These are phyloP conservation scores for Rhyacichthys aspro DNA, from an alignment of 2,797 vertebrate genomes.

Conservation along the genomic window DNA sequence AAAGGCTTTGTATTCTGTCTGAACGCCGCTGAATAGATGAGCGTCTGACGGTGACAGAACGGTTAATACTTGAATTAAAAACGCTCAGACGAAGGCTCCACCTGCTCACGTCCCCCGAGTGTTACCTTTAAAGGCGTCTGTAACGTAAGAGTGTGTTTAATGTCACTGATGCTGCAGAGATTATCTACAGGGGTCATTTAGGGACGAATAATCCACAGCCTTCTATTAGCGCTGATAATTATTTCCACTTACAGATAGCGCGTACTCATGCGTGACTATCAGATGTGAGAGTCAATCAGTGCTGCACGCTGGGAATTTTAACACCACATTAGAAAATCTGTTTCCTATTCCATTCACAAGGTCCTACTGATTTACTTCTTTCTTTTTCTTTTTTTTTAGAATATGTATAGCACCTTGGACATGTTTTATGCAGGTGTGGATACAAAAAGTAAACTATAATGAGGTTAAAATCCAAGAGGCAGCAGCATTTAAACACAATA, in stretches of 20 bases:
- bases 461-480: no score
- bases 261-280: conserved; percentile 17
- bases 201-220: background rate
- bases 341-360: no score
- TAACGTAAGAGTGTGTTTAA: conserved; percentile 1
- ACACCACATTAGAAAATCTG: no score
- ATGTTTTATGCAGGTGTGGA: no score
- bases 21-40: conserved; percentile 22
- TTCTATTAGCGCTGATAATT: conserved; percentile 10
- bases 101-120: conserved; percentile 18
- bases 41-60: conserved; percentile 29
- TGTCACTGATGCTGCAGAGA: background rate
- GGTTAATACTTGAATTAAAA: conserved; percentile 12
- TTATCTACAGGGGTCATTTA: conserved; percentile 8
- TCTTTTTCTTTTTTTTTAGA: no score
- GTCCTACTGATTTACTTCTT: no score
- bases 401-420: no score
- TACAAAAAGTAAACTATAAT: no score
- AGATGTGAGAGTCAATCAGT: conserved; percentile 6
- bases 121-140: conserved; percentile 18
- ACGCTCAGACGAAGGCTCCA: conserved; percentile 13
- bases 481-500: no score
- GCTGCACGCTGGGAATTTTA: conserved; percentile 1
- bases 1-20: conserved; percentile 30
- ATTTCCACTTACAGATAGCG: conserved; percentile 11